Evolutionary conservation across 2,888 invertebrate genomes (phyloP), one percentile per base, ranked within the genome.

Genomic region (Eucera pruinosa): DNA sequence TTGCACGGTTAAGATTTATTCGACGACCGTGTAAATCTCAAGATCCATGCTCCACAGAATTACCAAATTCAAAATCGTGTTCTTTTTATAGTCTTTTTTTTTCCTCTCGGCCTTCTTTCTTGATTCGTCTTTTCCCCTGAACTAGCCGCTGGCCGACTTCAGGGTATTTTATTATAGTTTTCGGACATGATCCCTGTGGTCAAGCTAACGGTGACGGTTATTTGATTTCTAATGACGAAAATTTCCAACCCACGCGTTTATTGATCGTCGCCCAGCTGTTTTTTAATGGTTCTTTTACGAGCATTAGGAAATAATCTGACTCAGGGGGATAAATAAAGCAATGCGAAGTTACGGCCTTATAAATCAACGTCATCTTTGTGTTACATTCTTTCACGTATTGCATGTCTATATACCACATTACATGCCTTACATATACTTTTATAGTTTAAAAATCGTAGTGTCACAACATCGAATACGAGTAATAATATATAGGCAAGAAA

Each of bases 81-180:
- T 20, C 27, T 45, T 23, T 27, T 50, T 55, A 18, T 45, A 25
- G 23, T 60, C n/a, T n/a, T n/a, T n/a, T n/a, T n/a, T 47, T 27
- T 52, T 2, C 23, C 18, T 20, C 9, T n/a, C n/a, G n/a, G 15
- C 15, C 25, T 18, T 11, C 41, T 3, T 9, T 57, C 48, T 15
- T 15, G 1, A 0, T 15, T 48, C 15, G 4, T 15, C 20, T 7
- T 20, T 9, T 20, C 18, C 1, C 9, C 20, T 20, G 2, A 11
- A 39, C 25, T 25, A 50, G 23, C 67, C 27, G 65, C 18, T 50
- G 60, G 54, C 13, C 47, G 52, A 50, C 52, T 6, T 61, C 27
- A 7, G 57, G 61, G 18, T 55, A 30, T 68, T 81, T 71, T 65
- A 69, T 52, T 43, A 52, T 27, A 58, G 43, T 47, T 75, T 54